These are phyloP conservation scores for Athene noctua DNA, from an alignment of 2,113 vertebrate species.

Conservation along the genomic window DNA sequence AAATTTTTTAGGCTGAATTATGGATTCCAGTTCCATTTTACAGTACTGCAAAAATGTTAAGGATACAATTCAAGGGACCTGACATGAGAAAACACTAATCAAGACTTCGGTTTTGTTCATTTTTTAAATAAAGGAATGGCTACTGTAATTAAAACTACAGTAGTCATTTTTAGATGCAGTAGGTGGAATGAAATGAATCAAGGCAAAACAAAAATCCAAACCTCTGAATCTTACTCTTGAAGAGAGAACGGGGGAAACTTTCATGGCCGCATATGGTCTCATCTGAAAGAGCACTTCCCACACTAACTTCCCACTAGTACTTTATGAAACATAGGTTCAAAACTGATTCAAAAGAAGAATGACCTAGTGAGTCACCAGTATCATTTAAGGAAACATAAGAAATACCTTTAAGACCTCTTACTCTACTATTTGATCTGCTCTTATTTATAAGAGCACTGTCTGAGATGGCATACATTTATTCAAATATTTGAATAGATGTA, in stretches of 20 bases:
- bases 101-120: not conserved
- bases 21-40: not conserved
- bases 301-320: constrained; percentile 33
- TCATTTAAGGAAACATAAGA: not conserved
- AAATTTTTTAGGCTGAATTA: not conserved
- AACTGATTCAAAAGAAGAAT: constrained; percentile 40
- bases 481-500: not conserved
- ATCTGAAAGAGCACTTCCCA: constrained; percentile 58
- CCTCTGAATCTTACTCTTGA: not conserved
- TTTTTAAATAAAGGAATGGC: not conserved
- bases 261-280: constrained; percentile 33
- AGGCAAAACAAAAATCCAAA: constrained; percentile 33
- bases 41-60: not conserved
- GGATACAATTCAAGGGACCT: not conserved
- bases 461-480: not conserved
- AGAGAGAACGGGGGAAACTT: constrained; percentile 37
- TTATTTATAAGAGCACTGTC: not conserved
- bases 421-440: not conserved
- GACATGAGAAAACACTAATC: not conserved
- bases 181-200: constrained; percentile 8
- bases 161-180: constrained; percentile 33
- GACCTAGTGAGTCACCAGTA: constrained; percentile 37
- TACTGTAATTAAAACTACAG: not conserved
- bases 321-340: constrained; percentile 12
- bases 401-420: not conserved